A percentile compares a stretch with the other conserved stretches of the same genome.
These are phyloP conservation scores for Numenius arquata DNA, from an alignment of 2,113 vertebrate species.

Conservation along the genomic window DNA sequence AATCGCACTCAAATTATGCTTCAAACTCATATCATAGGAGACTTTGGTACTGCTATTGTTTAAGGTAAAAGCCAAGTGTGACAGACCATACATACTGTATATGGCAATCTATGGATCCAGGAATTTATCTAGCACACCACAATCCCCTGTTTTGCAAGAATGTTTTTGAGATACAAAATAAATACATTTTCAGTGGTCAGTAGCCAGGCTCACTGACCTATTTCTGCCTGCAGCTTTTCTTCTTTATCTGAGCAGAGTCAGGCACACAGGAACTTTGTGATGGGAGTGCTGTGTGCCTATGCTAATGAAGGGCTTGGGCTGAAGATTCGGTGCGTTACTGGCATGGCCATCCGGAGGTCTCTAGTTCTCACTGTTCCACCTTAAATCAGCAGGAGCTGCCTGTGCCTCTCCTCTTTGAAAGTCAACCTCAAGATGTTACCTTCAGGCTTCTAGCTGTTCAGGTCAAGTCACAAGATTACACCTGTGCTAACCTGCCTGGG, in stretches of 20 bases:
- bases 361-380: neutral
- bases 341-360: neutral
- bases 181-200: neutral
- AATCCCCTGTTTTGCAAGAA: neutral
- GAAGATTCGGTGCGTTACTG: neutral
- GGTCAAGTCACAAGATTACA: slow-evolving; percentile 15
- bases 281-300: neutral
- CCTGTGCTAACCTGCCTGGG: slow-evolving; percentile 21
- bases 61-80: neutral
- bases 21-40: neutral
- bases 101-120: neutral
- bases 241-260: neutral
- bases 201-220: neutral
- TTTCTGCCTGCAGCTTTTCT: neutral
- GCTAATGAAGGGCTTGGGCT: neutral
- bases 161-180: neutral
- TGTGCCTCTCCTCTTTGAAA: neutral
- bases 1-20: neutral
- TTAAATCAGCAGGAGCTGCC: slow-evolving; percentile 5
- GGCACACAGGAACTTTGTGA: neutral
- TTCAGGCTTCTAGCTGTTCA: neutral
- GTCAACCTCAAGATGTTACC: neutral
- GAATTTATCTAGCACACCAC: neutral
- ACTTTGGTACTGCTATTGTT: neutral
- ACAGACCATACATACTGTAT: neutral